phyloP scores from a whole-genome alignment of 2,113 vertebrate species.

The Tupaia tana region DNA sequence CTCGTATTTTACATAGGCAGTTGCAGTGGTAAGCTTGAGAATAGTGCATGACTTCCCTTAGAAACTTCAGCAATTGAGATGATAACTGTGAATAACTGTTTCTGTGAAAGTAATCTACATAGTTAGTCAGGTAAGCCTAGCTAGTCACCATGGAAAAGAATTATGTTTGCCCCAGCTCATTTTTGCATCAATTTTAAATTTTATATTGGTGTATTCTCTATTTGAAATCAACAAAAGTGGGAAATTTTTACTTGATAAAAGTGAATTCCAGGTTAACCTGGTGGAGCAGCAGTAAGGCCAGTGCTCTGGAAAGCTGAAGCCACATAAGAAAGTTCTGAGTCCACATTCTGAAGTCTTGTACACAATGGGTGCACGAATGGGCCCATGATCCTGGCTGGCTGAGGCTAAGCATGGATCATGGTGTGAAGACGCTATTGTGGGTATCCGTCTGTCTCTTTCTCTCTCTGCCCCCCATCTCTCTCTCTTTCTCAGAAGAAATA shows the following conservation, averaged over 20 bases:
- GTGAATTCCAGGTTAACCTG: background rate
- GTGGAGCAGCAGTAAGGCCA: no score
- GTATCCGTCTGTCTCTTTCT: no score
- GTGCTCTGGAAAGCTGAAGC: no score
- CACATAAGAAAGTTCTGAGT: no score
- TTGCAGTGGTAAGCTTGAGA: background rate
- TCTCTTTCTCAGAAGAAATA: no score
- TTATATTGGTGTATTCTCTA: constrained; percentile 14
- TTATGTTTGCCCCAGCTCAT: constrained; percentile 36
- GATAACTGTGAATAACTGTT: background rate
- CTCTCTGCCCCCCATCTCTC: no score
- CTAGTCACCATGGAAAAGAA: constrained; percentile 18
- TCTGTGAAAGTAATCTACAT: constrained; percentile 31
- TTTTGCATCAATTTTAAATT: constrained; percentile 53
- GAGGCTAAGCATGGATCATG: no score
- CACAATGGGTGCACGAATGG: no score
- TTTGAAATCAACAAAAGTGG: constrained; percentile 43
- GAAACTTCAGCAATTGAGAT: background rate
- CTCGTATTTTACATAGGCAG: background rate
- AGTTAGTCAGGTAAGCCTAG: constrained; percentile 8
- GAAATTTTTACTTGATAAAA: constrained; percentile 24
- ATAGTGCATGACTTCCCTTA: background rate
- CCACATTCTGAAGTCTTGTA: no score
- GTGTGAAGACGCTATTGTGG: no score
- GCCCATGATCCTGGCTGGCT: no score